Conservation (phyloP, 53 echinoderm and acorn worm species). For the Paracentrotus lividus region DNA sequence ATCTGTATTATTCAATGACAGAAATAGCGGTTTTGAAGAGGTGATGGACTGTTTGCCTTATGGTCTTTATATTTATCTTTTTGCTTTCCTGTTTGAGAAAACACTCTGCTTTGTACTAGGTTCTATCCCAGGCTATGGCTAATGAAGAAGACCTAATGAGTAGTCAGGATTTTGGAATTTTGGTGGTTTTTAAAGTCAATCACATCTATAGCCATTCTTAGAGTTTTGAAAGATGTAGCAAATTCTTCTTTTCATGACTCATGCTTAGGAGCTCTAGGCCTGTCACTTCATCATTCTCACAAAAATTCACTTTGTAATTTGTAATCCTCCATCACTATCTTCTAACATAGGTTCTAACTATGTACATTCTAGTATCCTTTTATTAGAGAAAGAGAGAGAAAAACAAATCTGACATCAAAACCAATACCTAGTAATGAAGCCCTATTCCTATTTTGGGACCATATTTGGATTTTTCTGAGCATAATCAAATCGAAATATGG, state of each 20-base stretch:
- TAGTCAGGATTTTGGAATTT: not conserved
- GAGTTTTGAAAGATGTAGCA: not conserved
- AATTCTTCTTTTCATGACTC: not conserved
- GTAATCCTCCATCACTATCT: not conserved
- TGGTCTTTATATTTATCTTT: constrained; percentile 38
- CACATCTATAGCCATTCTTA: not conserved
- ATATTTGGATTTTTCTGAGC: not conserved
- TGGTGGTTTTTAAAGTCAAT: not conserved
- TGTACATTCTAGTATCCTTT: not conserved
- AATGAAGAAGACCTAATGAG: constrained; percentile 31
- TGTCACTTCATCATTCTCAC: not conserved
- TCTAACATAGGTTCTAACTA: not conserved
- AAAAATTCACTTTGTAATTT: not conserved
- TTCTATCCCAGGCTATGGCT: not conserved
- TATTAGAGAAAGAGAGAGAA: not conserved
- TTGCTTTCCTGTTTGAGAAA: constrained; percentile 15
- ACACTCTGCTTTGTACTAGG: not conserved
- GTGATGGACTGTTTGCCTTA: not conserved
- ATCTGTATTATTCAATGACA: not conserved
- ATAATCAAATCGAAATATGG: not conserved
- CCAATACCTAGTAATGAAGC: not conserved
- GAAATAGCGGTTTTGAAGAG: constrained; percentile 2
- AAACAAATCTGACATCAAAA: not conserved
- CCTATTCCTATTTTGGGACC: not conserved
- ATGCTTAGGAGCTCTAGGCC: not conserved